Base-by-base conservation (phyloP, 2,797 vertebrate genomes). In the Hydrolagus colliei region DNA sequence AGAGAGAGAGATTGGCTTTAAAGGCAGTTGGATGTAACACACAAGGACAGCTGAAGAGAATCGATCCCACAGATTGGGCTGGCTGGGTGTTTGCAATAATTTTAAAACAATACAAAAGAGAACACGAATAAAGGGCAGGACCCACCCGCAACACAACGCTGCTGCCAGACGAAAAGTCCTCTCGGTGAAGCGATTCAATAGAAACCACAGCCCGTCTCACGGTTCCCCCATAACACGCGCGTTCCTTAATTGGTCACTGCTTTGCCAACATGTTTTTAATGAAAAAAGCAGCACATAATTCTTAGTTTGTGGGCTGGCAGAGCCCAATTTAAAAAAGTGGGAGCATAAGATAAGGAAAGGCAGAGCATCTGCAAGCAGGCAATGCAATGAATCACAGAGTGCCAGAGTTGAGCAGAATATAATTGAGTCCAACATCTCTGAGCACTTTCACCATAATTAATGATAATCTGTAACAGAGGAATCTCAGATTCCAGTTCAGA, bases 401-500 rank as follows among this genome's bases (percentile, higher is more conserved):
- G 97, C 97, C 98, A 98, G 96, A 95, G 96, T 96, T 98, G 97
- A 98, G 98, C 96, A 96, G 95, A 97, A 97, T 97, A 98, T 99
- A 99, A 99, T 99, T 99, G 98, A 99, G 98, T 98, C 97, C 97
- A 99, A 98, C 98, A 99, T 99, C 97, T 98, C 97, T 94, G 96
- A 98, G 96, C 97, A 99, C 97, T 98, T 99, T 98, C 97, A 98
- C 96, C 97, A 97, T 99, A 99, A 99, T 99, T 99, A 99, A 99
- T 99, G 98, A 99, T 99, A 99, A 99, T 99, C 98, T 99, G 97
- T 98, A 98, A 99, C 97, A 97, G 97, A 98, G 97, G 97, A 99
- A 98, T 99, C 98, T 98, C 96, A 98, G 98, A 99, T 99, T 99
- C 97, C 98, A 99, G 98, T 99, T 99, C 98, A 99, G 97, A 99